These are phyloP conservation scores for Thymelicus lineola DNA, from an alignment of 2,888 invertebrate species.

Conservation along the genomic window DNA sequence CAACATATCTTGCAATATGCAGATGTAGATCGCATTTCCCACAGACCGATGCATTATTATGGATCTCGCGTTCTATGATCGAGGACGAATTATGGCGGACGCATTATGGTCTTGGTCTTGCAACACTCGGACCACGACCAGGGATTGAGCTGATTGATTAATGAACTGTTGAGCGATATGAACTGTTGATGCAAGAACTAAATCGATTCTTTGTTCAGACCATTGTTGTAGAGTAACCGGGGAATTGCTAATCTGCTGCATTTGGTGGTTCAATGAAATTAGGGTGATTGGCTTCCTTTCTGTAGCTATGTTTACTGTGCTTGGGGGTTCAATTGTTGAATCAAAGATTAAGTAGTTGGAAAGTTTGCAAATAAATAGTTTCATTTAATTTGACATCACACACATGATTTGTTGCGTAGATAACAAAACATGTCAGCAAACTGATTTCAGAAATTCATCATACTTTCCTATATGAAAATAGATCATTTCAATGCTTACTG, in stretches of 20 bases:
- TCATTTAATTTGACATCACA: too few species aligned
- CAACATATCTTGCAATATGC: conserved; percentile 60
- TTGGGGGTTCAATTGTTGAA: too few species aligned
- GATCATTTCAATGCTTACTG: too few species aligned
- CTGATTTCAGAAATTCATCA: too few species aligned
- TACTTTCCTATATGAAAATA: too few species aligned
- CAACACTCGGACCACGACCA: conserved; percentile 59
- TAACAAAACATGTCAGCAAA: too few species aligned
- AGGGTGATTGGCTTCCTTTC: too few species aligned
- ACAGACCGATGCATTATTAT: conserved; percentile 61
- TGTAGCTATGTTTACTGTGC: too few species aligned
- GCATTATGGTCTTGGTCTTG: conserved; percentile 51
- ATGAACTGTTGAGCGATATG: conserved; percentile 58
- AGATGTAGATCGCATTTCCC: conserved; percentile 62
- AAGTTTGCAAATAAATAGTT: too few species aligned
- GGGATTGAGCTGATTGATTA: conserved; percentile 64
- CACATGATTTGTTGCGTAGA: too few species aligned
- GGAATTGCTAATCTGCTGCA: background rate
- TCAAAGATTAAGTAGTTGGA: too few species aligned
- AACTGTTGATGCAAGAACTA: conserved; percentile 53
- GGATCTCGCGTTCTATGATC: conserved; percentile 57
- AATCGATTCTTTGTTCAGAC: conserved; percentile 60
- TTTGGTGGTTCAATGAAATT: conserved; percentile 2
- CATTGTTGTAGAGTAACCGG: conserved; percentile 6
- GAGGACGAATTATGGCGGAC: conserved; percentile 53